A percentile compares a stretch with the other conserved stretches of the same genome.
Evolutionary conservation across 2,113 vertebrate species (phyloP).

Genomic region (Pachyramphus minor): DNA sequence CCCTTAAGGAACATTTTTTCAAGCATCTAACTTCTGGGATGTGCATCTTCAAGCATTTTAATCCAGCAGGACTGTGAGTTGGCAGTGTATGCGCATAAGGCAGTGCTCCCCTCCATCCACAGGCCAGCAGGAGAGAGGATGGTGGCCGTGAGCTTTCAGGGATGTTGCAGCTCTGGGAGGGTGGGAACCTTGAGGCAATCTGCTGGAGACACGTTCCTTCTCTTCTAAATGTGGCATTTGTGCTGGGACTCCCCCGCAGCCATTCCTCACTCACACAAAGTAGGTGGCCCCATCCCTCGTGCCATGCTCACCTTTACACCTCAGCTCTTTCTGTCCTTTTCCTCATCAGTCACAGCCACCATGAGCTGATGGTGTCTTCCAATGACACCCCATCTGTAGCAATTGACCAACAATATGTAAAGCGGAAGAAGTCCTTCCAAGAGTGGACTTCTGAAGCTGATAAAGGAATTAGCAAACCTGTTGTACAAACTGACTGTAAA

Average conservation of each 20-base stretch:
- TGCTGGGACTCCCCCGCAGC: not conserved
- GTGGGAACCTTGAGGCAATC: not conserved
- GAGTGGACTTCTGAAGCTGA: too few relatives aligned
- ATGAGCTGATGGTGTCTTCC: not conserved
- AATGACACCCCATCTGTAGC: not conserved
- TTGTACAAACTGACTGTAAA: too few relatives aligned
- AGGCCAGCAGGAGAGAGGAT: not conserved
- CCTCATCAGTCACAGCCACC: rapidly evolving
- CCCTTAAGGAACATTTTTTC: not conserved
- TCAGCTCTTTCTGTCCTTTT: not conserved
- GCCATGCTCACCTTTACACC: not conserved
- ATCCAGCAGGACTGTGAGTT: not conserved
- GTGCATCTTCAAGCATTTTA: not conserved
- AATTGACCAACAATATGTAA: too few relatives aligned
- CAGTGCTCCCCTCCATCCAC: not conserved
- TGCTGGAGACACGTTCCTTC: not conserved
- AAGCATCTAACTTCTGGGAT: not conserved
- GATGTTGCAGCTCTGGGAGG: not conserved
- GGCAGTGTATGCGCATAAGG: rapidly evolving
- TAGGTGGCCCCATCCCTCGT: not conserved
- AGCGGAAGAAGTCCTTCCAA: too few relatives aligned
- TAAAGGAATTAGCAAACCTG: too few relatives aligned
- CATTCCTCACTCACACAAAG: not conserved
- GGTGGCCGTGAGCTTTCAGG: not conserved
- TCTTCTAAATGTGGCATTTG: not conserved